Conservation (phyloP, 2,888 invertebrate species). For the Metallyticus violacea region DNA sequence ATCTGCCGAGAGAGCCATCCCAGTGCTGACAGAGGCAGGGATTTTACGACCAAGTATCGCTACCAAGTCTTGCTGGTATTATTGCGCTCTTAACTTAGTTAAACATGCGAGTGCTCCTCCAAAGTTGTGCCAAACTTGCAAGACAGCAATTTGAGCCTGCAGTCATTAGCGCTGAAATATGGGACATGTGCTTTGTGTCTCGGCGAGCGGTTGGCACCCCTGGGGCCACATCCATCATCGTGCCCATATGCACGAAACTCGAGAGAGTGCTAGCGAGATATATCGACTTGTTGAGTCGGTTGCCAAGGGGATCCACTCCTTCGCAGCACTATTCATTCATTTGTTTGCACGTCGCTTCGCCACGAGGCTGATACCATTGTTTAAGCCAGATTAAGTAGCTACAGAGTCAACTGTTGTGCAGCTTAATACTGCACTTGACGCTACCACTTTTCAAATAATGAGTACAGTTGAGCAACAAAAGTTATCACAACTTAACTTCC, state of each 20-base stretch:
- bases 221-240: background rate
- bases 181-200: background rate
- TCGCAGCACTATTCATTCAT: background rate
- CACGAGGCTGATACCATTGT: background rate
- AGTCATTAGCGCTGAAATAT: background rate
- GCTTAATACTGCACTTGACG: no score
- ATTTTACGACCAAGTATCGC: background rate
- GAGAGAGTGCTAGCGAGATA: background rate
- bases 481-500: no score
- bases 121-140: background rate
- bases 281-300: background rate
- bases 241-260: background rate
- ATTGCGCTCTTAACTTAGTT: background rate
- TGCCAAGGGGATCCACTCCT: background rate
- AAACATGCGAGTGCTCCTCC: background rate
- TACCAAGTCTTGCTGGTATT: background rate
- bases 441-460: no score
- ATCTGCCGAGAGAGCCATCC: background rate
- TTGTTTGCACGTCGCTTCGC: background rate
- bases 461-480: no score
- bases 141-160: background rate
- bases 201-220: background rate
- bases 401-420: no score
- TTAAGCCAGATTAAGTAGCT: background rate
- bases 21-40: background rate